phyloP scores from a whole-genome alignment of 1,140 invertebrate genomes.

The Cydia amplana region DNA sequence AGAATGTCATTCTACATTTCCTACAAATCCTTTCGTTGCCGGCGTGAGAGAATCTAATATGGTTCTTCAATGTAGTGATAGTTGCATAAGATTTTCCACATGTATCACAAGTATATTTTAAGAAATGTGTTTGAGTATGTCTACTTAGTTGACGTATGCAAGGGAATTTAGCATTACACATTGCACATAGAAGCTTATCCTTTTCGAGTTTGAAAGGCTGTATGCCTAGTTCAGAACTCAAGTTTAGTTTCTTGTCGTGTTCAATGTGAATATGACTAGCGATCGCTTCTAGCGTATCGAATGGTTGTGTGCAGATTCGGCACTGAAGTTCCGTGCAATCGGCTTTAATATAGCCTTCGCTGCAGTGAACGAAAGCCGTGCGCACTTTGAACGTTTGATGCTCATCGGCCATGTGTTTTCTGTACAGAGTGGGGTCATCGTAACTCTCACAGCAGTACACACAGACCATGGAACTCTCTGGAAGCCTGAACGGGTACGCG shows the following conservation, averaged over 20 bases:
- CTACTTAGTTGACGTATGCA: conserved; percentile 45
- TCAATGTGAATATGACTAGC: conserved; percentile 40
- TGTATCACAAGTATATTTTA: conserved; percentile 50
- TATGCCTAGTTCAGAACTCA: conserved; percentile 42
- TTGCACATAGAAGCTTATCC: conserved; percentile 45
- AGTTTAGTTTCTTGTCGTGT: conserved; percentile 42
- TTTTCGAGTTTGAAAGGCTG: conserved; percentile 47
- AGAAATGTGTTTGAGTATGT: conserved; percentile 51
- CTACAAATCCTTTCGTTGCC: conserved; percentile 44
- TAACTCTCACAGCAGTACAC: conserved; percentile 53
- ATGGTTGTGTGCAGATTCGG: conserved; percentile 41
- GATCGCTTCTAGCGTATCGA: conserved; percentile 40
- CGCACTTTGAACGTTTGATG: conserved; percentile 43
- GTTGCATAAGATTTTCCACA: conserved; percentile 54
- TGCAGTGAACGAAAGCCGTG: conserved; percentile 48
- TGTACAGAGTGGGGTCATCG: conserved; percentile 44
- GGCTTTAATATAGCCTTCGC: conserved; percentile 50
- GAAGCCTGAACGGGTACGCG: conserved; percentile 53
- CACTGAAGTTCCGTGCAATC: conserved; percentile 50
- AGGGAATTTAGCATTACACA: conserved; percentile 42
- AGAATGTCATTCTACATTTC: conserved; percentile 48
- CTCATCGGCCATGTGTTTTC: conserved; percentile 51
- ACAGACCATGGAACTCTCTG: conserved; percentile 49
- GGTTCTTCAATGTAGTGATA: conserved; percentile 40
- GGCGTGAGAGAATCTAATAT: conserved; percentile 48